A percentile compares a stretch with the other conserved stretches of the same genome.
Conservation (phyloP, 2,113 vertebrate species). For the Notarius quadriscutis region DNA sequence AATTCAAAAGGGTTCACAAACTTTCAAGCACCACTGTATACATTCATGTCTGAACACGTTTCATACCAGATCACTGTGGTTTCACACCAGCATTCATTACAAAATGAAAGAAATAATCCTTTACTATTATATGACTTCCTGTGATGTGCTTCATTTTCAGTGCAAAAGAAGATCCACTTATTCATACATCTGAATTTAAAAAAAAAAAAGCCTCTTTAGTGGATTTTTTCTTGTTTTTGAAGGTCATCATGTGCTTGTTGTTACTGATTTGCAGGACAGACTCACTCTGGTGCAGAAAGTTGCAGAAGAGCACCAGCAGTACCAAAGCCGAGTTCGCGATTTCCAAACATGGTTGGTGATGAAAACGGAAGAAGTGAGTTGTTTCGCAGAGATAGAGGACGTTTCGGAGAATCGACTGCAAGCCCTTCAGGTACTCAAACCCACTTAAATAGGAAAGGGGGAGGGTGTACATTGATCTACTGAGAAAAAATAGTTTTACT, state of each 20-base stretch:
- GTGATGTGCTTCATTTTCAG: not conserved
- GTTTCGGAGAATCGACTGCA: conserved; percentile 69
- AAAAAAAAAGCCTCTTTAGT: not conserved
- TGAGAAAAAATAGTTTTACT: conserved; percentile 11
- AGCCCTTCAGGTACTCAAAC: conserved; percentile 75
- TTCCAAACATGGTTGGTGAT: conserved; percentile 83
- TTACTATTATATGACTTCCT: not conserved
- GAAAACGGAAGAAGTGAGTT: conserved; percentile 76
- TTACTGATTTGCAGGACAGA: conserved; percentile 73
- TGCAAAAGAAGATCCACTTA: not conserved
- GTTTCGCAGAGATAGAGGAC: conserved; percentile 67
- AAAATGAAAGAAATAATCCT: not conserved
- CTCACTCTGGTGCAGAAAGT: conserved; percentile 79
- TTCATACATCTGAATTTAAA: not conserved
- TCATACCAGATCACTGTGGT: not conserved
- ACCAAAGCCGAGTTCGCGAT: conserved; percentile 65
- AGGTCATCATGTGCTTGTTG: not conserved
- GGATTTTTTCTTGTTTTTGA: not conserved
- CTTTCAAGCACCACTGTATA: too few relatives aligned
- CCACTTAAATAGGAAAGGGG: conserved; percentile 6
- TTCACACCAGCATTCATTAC: not conserved
- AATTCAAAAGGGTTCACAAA: too few relatives aligned
- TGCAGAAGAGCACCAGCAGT: conserved; percentile 79
- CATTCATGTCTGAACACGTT: not conserved
- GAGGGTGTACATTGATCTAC: not conserved